These are phyloP conservation scores for Pimpla rufipes DNA, from an alignment of 2,888 invertebrate species.

Conservation along the genomic window DNA sequence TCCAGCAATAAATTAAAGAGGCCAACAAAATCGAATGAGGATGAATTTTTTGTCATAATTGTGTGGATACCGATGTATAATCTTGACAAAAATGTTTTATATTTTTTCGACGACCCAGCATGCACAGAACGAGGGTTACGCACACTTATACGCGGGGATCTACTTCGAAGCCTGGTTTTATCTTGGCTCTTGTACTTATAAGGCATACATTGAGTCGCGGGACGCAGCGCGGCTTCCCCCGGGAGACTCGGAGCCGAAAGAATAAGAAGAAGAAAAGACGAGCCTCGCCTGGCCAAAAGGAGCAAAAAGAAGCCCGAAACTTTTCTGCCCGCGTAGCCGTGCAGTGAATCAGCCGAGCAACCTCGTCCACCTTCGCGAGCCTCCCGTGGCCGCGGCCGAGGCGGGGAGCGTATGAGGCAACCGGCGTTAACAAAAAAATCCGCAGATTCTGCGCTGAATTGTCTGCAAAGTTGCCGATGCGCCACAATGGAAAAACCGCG, in stretches of 20 bases:
- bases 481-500: background rate
- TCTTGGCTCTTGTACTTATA: slow-evolving; percentile 53
- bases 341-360: slow-evolving; percentile 30
- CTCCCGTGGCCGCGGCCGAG: slow-evolving; percentile 25
- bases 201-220: slow-evolving; percentile 3
- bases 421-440: background rate
- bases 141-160: background rate
- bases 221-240: slow-evolving; percentile 1
- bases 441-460: slow-evolving; percentile 5
- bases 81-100: background rate
- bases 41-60: background rate
- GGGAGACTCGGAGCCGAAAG: background rate
- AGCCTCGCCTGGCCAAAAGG: background rate
- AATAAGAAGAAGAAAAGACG: slow-evolving; percentile 18
- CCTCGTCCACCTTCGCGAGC: slow-evolving; percentile 36
- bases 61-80: background rate
- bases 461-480: background rate
- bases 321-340: slow-evolving; percentile 21
- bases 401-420: slow-evolving; percentile 64
- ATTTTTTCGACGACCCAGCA: slow-evolving; percentile 13
- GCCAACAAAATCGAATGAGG: background rate
- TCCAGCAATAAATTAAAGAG: too few species aligned
- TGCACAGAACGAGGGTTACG: background rate
- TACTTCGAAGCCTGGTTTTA: slow-evolving; percentile 42
- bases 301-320: slow-evolving; percentile 39